Percentiles rank a stretch among this genome's conserved stretches.
These are phyloP conservation scores for Aricia artaxerxes DNA, from an alignment of 2,888 invertebrate species.

Conservation along the genomic window DNA sequence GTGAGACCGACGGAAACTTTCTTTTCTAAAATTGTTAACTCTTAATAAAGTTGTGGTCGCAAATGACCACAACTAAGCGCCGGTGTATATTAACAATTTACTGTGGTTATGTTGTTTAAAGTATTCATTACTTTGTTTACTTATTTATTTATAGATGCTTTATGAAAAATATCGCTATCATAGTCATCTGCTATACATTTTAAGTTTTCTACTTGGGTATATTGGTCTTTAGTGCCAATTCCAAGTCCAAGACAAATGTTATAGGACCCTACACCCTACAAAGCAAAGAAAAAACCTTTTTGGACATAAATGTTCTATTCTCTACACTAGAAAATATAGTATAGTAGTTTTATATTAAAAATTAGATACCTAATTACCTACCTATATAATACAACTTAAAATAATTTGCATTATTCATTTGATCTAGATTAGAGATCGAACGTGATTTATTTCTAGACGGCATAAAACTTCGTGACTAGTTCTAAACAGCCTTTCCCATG, in stretches of 20 bases:
- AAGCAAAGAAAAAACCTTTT: too few relatives aligned
- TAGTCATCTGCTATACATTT: too few relatives aligned
- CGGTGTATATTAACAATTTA: neutral
- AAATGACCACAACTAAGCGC: conserved; percentile 8
- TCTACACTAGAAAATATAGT: too few relatives aligned
- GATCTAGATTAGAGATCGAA: neutral
- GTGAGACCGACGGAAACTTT: conserved; percentile 49
- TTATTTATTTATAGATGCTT: too few relatives aligned
- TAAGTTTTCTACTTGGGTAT: too few relatives aligned
- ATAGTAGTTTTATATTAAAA: neutral
- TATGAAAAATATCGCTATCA: too few relatives aligned
- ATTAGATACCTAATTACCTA: neutral
- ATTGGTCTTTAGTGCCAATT: too few relatives aligned
- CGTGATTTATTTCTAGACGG: neutral
- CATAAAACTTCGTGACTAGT: conserved; percentile 27
- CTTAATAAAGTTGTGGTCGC: conserved; percentile 31
- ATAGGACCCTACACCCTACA: too few relatives aligned
- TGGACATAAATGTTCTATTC: too few relatives aligned
- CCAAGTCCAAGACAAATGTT: too few relatives aligned
- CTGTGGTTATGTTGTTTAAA: neutral
- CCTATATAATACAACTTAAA: neutral
- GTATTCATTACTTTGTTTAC: neutral
- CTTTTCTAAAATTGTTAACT: conserved; percentile 19
- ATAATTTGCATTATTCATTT: neutral
- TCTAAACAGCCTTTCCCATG: conserved; percentile 23